Conservation (phyloP, 1,140 invertebrate genomes). For the Drosophila mauritiana region DNA sequence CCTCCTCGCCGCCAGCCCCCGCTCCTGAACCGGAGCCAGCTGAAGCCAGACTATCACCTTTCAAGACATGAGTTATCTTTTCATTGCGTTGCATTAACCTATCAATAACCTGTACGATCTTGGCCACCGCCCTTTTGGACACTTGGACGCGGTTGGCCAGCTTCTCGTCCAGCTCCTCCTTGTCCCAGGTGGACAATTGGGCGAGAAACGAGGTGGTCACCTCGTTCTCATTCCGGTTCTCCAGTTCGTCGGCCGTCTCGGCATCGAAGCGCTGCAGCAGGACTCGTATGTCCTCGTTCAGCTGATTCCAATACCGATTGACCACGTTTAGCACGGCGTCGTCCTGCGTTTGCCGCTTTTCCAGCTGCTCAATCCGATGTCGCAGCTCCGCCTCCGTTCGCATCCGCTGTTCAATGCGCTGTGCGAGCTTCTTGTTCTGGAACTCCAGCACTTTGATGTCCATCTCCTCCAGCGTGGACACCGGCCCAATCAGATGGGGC, state of each 20-base stretch:
- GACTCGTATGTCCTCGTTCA: slow-evolving; percentile 98
- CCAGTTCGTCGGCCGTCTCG: slow-evolving; percentile 97
- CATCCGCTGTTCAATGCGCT: slow-evolving; percentile 96
- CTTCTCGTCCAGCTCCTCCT: slow-evolving; percentile 98
- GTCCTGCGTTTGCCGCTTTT: slow-evolving; percentile 98
- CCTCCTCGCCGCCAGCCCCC: slow-evolving; percentile 21
- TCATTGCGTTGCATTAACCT: slow-evolving; percentile 96
- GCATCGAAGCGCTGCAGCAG: slow-evolving; percentile 98
- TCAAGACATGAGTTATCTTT: slow-evolving; percentile 94
- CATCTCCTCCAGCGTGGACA: slow-evolving; percentile 97
- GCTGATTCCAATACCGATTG: slow-evolving; percentile 98
- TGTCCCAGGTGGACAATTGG: slow-evolving; percentile 99
- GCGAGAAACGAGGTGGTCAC: slow-evolving; percentile 98
- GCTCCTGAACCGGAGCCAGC: slow-evolving; percentile 31
- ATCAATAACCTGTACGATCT: slow-evolving; percentile 98
- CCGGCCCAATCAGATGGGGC: slow-evolving; percentile 95
- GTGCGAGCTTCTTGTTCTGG: slow-evolving; percentile 98
- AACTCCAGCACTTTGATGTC: slow-evolving; percentile 98
- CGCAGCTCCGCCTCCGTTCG: slow-evolving; percentile 95
- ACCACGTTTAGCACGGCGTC: slow-evolving; percentile 99
- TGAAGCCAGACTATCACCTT: slow-evolving; percentile 87
- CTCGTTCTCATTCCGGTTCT: slow-evolving; percentile 98
- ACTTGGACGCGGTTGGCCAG: slow-evolving; percentile 97
- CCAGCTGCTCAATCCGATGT: slow-evolving; percentile 97
- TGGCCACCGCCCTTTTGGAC: slow-evolving; percentile 96